Evolutionary conservation across 2,888 invertebrate species (phyloP), one percentile per base, ranked within the genome.

Genomic region (Dasysyrphus tricinctus): DNA sequence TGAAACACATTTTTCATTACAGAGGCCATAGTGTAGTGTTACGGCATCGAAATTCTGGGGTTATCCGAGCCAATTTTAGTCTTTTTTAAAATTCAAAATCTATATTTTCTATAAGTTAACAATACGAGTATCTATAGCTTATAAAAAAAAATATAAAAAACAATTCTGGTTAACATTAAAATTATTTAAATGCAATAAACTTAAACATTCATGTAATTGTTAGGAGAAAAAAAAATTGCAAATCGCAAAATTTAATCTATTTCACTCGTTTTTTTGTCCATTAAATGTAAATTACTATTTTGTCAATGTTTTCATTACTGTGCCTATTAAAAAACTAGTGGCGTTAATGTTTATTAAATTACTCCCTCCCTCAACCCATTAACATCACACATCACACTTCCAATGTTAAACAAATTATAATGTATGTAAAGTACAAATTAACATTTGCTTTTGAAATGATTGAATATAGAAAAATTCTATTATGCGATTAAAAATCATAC

Each of bases 381-480:
- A 67, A 34, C n/a, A 54, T 51, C 51, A 39, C 6, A 44, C 24
- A 12, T 11, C 24, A 47, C 74, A 19, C 56, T 54, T 29, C 34
- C 51, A 69, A 42, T 54, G 78, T 56, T 24, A 42, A 67, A 73
- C 81, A 78, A 81, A 85, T 81, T 81, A 78, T 63, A 24, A 24
- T 24, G 24, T 24, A 24, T 24, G 24, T 24, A 24, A 24, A 24
- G 24, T 24, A 24, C 24, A 24, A 2, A 24, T 24, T 24, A 3
- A 70, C 54, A 85, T 44, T 78, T 39, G 61, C 61, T 61, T 42
- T 61, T 1, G 14, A 24, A 61, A 42, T 42, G 4, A 57, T 57
- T 57, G 16, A 57, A 59, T 16, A 12, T 19, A 37, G 16, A 57
- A 34, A 11, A 57, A 57, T 34, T 37, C 16, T 19, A 63, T 44